Base-by-base conservation (phyloP, 1,140 invertebrate genomes). In the Drosophila rufa region DNA sequence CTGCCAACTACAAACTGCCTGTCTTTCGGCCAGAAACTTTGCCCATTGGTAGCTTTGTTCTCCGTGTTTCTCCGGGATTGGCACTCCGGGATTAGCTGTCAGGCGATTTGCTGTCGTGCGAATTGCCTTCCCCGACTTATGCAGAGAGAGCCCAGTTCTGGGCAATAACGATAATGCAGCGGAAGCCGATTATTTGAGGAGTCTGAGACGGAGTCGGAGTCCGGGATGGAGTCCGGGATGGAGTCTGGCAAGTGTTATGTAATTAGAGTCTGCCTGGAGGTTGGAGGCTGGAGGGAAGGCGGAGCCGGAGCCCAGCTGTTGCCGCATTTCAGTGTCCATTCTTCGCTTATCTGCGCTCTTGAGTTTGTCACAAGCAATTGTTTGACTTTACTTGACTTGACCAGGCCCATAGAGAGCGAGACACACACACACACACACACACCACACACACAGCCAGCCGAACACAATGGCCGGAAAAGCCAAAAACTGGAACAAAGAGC, bases 291-390 rank as follows among this genome's bases (percentile, higher is more conserved):
- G 33, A 3, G 33, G 33, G 5, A 30, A 6, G 38, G 19, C 14
- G 3, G 45, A 4, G 45, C 33, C 7, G 11, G 42, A 2, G 8
- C 22, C 17, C 59, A 71, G 45, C 60, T 48, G 51, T 55, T 69
- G 57, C 65, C 59, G 30, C 62, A 19, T 40, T 64, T 64, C 46
- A 30, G 22, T 50, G 51, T 48, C 66, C 73, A 71, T 84, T 80
- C 78, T 76, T 78, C 65, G 60, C 79, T 87, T 86, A 80, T 87
- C 83, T 87, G 83, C 56, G 68, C 83, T 80, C 83, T 87, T 87
- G 79, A 80, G 83, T 74, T 74, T 87, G 83, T 87, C 83, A 75
- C 71, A 58, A 87, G 71, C 82, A 86, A 86, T 86, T 86, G 82
- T 86, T 76, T 86, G 79, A 79, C 79, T 83, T 79, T 71, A 51